These are phyloP conservation scores for Pungitius pungitius DNA, from an alignment of 2,113 vertebrate species.

Conservation along the genomic window DNA sequence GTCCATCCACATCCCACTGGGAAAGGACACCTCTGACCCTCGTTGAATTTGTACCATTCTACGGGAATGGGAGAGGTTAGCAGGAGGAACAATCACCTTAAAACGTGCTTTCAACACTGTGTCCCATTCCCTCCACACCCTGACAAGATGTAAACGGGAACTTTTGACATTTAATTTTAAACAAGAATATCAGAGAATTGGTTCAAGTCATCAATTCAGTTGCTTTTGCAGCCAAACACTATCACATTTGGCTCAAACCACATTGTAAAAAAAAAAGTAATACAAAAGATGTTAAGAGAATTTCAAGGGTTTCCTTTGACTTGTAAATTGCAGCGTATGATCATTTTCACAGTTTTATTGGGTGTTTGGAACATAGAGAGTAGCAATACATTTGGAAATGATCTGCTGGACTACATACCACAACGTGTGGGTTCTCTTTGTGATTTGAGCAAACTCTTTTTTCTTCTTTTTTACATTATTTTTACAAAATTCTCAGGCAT, in stretches of 20 bases:
- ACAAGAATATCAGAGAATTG: neutral
- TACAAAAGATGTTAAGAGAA: neutral
- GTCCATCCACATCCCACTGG: constrained; percentile 26
- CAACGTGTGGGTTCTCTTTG: neutral
- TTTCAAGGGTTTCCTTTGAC: neutral
- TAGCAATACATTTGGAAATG: neutral
- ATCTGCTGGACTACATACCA: neutral
- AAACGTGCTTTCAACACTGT: constrained; percentile 12
- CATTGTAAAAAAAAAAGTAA: neutral
- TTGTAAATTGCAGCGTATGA: neutral
- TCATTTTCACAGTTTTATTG: neutral
- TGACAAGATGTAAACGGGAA: neutral
- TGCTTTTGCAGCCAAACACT: neutral
- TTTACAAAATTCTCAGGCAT: neutral
- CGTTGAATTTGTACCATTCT: constrained; percentile 23
- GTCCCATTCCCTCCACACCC: neutral
- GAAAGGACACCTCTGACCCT: constrained; percentile 27
- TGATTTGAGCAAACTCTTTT: neutral
- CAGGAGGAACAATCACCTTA: neutral
- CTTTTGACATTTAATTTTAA: neutral
- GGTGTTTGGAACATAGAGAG: neutral
- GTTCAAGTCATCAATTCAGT: neutral
- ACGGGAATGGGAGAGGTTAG: constrained; percentile 31
- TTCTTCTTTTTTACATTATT: neutral
- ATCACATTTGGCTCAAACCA: neutral